A percentile compares a stretch with the other conserved stretches of the same genome.
Conservation (phyloP, 2,888 invertebrate species). For the Vesta saturnalis region DNA sequence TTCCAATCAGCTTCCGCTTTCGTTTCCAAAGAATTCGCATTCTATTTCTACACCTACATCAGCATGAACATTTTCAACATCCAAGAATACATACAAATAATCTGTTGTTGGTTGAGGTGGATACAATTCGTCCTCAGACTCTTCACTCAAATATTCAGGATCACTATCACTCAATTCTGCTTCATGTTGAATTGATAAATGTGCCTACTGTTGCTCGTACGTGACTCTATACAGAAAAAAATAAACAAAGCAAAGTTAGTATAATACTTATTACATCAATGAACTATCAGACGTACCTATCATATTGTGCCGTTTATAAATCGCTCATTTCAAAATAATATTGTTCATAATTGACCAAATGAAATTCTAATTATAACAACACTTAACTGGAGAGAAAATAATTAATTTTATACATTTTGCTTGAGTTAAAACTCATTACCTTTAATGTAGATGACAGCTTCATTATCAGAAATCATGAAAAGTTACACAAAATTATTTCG, state of each 20-base stretch:
- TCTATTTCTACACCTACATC: slow-evolving; percentile 6
- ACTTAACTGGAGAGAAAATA: too few relatives aligned
- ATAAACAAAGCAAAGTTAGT: too few relatives aligned
- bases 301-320: slow-evolving; percentile 6
- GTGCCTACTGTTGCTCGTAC: neutral
- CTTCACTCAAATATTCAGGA: too few relatives aligned
- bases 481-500: too few relatives aligned
- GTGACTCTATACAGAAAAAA: slow-evolving; percentile 3
- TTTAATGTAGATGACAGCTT: too few relatives aligned
- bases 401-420: too few relatives aligned
- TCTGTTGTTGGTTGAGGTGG: slow-evolving; percentile 5
- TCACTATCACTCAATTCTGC: too few relatives aligned
- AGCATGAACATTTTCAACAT: slow-evolving; percentile 13
- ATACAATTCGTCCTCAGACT: slow-evolving; percentile 13
- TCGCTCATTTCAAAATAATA: slow-evolving; percentile 12
- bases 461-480: too few relatives aligned
- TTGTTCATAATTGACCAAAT: neutral
- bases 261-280: too few relatives aligned
- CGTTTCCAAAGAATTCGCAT: slow-evolving; percentile 1
- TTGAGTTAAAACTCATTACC: too few relatives aligned
- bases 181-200: neutral
- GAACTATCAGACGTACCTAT: slow-evolving; percentile 3
- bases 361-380: neutral
- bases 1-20: neutral
- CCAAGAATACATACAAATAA: slow-evolving; percentile 5